Percentiles rank a stretch among this genome's conserved stretches.
Evolutionary conservation across 2,888 invertebrate species (phyloP).

Genomic region (Heliconius hortense): DNA sequence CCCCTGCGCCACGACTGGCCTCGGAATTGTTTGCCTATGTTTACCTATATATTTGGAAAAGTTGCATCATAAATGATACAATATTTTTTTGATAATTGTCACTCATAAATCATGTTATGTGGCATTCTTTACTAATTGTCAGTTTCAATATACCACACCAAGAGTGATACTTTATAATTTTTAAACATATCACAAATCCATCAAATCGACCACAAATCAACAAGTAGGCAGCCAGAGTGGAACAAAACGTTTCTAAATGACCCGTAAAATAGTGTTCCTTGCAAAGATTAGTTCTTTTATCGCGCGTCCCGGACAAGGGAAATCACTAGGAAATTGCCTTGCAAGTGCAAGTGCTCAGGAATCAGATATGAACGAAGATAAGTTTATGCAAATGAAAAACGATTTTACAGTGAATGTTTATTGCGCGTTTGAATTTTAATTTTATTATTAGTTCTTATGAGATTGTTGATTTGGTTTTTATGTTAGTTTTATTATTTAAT

Average conservation of each 20-base stretch:
- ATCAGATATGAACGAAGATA: constrained; percentile 36
- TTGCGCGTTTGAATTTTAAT: background rate
- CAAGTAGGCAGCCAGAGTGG: constrained; percentile 29
- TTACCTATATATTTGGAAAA: background rate
- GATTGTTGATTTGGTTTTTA: background rate
- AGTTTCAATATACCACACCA: too few species aligned
- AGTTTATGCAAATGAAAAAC: constrained; percentile 20
- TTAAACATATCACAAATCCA: constrained; percentile 10
- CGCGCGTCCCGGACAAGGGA: constrained; percentile 57
- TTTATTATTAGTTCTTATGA: background rate
- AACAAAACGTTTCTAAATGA: constrained; percentile 57
- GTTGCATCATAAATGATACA: too few species aligned
- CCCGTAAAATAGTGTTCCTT: constrained; percentile 74
- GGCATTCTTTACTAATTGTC: too few species aligned
- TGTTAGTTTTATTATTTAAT: background rate
- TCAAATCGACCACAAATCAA: constrained; percentile 23
- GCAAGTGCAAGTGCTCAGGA: constrained; percentile 53
- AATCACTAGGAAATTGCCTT: constrained; percentile 74
- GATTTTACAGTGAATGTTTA: background rate
- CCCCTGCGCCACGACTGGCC: too few species aligned
- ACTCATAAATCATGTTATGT: too few species aligned
- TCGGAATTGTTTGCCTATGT: too few species aligned
- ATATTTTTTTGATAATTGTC: too few species aligned
- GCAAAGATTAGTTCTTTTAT: constrained; percentile 73
- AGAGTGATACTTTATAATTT: too few species aligned